These are phyloP conservation scores for Lemur catta DNA, from an alignment of 2,797 vertebrate species.

Conservation along the genomic window DNA sequence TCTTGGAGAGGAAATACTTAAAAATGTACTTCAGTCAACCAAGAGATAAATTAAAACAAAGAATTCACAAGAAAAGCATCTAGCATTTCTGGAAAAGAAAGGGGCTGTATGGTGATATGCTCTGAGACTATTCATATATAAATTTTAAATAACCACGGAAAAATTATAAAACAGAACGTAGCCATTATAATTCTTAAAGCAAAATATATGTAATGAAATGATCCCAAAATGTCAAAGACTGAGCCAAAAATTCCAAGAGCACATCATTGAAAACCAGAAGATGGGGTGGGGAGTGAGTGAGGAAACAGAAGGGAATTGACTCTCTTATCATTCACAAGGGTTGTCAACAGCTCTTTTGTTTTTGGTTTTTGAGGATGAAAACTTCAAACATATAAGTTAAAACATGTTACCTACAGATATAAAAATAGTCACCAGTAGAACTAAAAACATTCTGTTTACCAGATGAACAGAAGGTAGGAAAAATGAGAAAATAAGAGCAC, in stretches of 20 bases:
- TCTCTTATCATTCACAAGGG: background rate
- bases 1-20: background rate
- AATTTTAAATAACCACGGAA: constrained; percentile 14
- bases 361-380: background rate
- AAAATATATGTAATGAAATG: background rate
- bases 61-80: background rate
- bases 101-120: background rate
- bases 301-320: background rate
- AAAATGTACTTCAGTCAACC: background rate
- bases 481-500: background rate
- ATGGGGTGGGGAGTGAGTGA: background rate
- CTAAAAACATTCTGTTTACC: background rate
- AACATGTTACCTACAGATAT: background rate
- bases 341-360: background rate
- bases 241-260: background rate
- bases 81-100: background rate
- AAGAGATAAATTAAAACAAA: background rate
- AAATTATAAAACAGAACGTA: background rate
- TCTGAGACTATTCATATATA: background rate
- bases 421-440: background rate
- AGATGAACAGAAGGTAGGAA: background rate
- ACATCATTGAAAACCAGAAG: background rate
- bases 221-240: background rate
- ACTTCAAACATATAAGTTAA: background rate
- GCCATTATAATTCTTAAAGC: background rate